These are phyloP conservation scores for Drosophila arizonae DNA, from an alignment of 1,140 invertebrate species.

Conservation along the genomic window DNA sequence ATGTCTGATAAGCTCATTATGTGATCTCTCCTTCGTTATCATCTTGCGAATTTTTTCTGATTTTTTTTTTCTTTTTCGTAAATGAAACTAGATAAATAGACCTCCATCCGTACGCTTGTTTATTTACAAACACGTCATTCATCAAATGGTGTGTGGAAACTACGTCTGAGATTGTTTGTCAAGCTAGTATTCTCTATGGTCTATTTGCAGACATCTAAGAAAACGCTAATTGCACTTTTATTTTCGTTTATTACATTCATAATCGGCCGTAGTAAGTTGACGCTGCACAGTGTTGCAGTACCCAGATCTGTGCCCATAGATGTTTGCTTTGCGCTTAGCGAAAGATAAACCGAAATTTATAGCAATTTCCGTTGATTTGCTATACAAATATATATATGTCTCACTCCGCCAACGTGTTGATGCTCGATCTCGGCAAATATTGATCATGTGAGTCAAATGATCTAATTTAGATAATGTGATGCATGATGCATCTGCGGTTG, in stretches of 20 bases:
- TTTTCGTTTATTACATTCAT: slow-evolving; percentile 24
- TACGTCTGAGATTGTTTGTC: not conserved
- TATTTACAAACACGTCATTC: slow-evolving; percentile 34
- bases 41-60: slow-evolving; percentile 24
- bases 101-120: slow-evolving; percentile 22
- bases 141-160: slow-evolving; percentile 2
- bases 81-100: slow-evolving; percentile 36
- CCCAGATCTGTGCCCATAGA: not conserved
- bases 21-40: slow-evolving; percentile 55
- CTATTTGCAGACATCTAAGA: not conserved
- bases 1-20: slow-evolving; percentile 41
- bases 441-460: slow-evolving; percentile 45
- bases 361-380: slow-evolving; percentile 39
- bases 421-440: slow-evolving; percentile 54
- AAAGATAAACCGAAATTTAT: slow-evolving; percentile 52
- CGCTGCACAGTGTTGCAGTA: not conserved
- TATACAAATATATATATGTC: slow-evolving; percentile 36
- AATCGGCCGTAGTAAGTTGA: not conserved
- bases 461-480: slow-evolving; percentile 6
- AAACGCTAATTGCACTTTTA: slow-evolving; percentile 19
- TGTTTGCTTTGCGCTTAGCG: slow-evolving; percentile 32
- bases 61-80: not conserved
- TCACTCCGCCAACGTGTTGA: not conserved
- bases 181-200: not conserved
- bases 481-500: slow-evolving; percentile 2